These are phyloP conservation scores for Urophycis tenuis DNA, from an alignment of 2,797 vertebrate genomes.

Conservation along the genomic window DNA sequence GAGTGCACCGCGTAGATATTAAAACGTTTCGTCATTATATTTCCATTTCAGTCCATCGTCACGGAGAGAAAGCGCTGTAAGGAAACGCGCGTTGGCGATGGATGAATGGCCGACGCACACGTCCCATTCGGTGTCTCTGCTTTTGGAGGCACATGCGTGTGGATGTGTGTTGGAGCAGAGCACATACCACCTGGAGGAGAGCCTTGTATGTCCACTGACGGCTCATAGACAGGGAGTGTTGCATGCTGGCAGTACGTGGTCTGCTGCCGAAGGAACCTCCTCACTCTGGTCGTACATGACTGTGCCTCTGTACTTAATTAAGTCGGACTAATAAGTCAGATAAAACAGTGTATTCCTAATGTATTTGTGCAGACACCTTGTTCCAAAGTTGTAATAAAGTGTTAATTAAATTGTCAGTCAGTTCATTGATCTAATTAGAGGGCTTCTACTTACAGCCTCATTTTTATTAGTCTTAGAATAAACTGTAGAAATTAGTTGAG, in stretches of 20 bases:
- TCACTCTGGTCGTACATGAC: too few species aligned
- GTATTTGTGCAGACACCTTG: background rate
- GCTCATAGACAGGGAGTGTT: background rate
- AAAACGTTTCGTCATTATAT: background rate
- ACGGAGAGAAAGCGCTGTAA: background rate
- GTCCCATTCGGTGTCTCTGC: background rate
- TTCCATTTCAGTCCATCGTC: background rate
- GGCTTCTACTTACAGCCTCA: background rate
- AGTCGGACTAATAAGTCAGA: background rate
- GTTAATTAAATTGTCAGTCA: background rate
- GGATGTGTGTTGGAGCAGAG: background rate
- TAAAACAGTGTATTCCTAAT: background rate
- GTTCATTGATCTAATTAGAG: background rate
- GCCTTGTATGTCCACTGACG: background rate
- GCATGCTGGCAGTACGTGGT: background rate
- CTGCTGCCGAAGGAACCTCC: background rate
- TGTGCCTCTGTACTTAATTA: background rate
- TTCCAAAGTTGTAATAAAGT: background rate
- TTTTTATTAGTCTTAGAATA: background rate
- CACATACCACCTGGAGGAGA: background rate
- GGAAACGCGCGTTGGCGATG: background rate
- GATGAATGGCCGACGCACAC: background rate
- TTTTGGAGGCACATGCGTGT: background rate
- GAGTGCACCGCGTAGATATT: background rate
- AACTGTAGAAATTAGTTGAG: background rate